Base-by-base conservation (phyloP, 2,888 invertebrate genomes). In the Amaurobius ferox region DNA sequence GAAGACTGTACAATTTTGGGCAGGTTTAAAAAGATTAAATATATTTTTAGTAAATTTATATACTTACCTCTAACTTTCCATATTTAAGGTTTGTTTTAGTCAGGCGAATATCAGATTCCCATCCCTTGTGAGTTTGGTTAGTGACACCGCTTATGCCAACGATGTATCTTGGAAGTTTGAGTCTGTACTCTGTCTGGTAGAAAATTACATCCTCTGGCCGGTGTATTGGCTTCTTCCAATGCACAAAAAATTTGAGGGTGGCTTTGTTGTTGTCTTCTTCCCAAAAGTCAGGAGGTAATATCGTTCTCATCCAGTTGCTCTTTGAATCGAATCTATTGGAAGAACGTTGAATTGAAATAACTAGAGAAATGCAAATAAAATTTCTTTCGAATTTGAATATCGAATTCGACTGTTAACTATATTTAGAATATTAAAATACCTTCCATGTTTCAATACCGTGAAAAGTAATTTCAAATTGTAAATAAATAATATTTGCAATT, bases 261-360 rank as follows among this genome's bases (percentile, higher is more conserved):
- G 87, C 81, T 44, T 87, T 81, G 9, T 35, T 35, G 9, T 35
- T 35, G 2, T 81, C 77, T 23, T 3, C 73, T 44, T 81, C 81
- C 77, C 76, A 87, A 13, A 81, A 72, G 2, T 61, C 40, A 26
- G 35, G 3, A n/a, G 87, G 87, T 5, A 87, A 29, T 19, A 87
- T 80, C 0, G 2, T 19, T 1, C 26, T 19, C 64, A 81, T 67
- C 79, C 79, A 79, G n/a, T 79, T 68, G 7, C 44, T 26, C n/a
- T 44, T 44, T 5, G 6, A n/a, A n/a, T n/a, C n/a, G n/a, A n/a
- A n/a, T n/a, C n/a, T n/a, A n/a, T n/a, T n/a, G n/a, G n/a, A n/a
- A n/a, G n/a, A n/a, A n/a, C n/a, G n/a, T n/a, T n/a, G n/a, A n/a
- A n/a, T n/a, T n/a, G n/a, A n/a, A n/a, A n/a, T n/a, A n/a, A n/a